These are phyloP conservation scores for Kryptopterus vitreolus DNA, from an alignment of 2,797 vertebrate species.

Conservation along the genomic window DNA sequence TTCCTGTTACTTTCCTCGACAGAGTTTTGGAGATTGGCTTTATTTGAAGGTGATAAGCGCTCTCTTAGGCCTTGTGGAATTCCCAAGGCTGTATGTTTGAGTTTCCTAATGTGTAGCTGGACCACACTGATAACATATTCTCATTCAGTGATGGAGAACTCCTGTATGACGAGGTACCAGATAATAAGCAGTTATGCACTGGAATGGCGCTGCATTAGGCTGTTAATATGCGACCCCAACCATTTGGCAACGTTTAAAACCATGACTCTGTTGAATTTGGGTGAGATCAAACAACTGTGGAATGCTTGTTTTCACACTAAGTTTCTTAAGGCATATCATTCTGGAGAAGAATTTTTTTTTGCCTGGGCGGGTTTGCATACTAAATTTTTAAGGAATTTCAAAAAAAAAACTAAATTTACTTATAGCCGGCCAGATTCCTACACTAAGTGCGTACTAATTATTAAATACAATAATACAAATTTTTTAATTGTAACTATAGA, in stretches of 20 bases:
- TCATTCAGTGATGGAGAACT: slow-evolving; percentile 19
- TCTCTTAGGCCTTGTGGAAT: not conserved
- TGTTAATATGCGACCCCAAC: not conserved
- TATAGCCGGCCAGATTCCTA: no score
- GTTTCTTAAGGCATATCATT: no score
- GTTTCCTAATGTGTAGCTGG: slow-evolving; percentile 41
- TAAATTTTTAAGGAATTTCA: no score
- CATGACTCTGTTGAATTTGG: no score
- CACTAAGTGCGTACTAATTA: no score
- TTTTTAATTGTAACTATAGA: no score
- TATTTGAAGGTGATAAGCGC: slow-evolving; percentile 42
- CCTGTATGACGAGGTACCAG: slow-evolving; percentile 25
- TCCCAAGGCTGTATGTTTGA: slow-evolving; percentile 39
- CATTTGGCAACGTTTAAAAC: no score
- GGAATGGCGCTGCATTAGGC: slow-evolving; percentile 7
- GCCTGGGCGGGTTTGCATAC: no score
- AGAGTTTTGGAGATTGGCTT: slow-evolving; percentile 2
- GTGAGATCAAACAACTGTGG: slow-evolving; percentile 33
- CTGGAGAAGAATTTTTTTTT: no score
- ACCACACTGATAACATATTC: slow-evolving; percentile 42
- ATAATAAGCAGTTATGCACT: slow-evolving; percentile 23
- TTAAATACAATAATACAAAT: no score
- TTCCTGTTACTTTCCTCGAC: not conserved
- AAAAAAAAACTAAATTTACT: no score
- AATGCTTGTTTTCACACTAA: no score